phyloP scores from a whole-genome alignment of 2,888 invertebrate genomes.

The Portevinia maculata region DNA sequence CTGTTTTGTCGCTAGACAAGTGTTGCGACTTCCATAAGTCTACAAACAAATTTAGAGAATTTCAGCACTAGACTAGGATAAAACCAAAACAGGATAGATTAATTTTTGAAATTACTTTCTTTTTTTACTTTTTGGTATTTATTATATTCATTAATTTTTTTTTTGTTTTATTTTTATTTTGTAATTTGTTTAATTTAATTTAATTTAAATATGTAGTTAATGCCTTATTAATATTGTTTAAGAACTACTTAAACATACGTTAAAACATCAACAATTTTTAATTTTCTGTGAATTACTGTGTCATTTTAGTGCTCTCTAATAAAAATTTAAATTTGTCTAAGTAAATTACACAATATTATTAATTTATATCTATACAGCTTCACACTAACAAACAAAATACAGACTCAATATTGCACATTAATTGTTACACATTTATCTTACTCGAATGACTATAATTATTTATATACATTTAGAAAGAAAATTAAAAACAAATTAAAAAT shows the following conservation, averaged over 20 bases:
- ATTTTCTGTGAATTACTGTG: conserved; percentile 48
- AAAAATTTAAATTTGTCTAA: conserved; percentile 61
- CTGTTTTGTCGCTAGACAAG: too few relatives aligned
- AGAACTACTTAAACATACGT: conserved; percentile 70
- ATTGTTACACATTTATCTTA: conserved; percentile 50
- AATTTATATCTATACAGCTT: conserved; percentile 41
- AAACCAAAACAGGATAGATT: neutral
- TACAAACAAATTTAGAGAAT: too few relatives aligned
- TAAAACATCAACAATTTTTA: conserved; percentile 68
- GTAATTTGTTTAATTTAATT: conserved; percentile 28
- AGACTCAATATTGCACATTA: conserved; percentile 61
- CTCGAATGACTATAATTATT: conserved; percentile 12
- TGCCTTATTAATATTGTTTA: conserved; percentile 41
- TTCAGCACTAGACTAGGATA: too few relatives aligned
- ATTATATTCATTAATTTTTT: conserved; percentile 31
- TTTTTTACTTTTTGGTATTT: conserved; percentile 44
- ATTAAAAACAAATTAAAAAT: neutral
- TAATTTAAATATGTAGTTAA: conserved; percentile 42
- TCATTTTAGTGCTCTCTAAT: conserved; percentile 57
- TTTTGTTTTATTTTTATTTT: conserved; percentile 34
- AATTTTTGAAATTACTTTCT: conserved; percentile 22
- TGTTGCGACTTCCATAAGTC: too few relatives aligned
- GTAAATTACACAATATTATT: conserved; percentile 38
- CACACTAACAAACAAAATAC: conserved; percentile 18
- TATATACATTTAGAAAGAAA: conserved; percentile 23